phyloP scores from a whole-genome alignment of 2,888 invertebrate genomes.

The Aricia artaxerxes region DNA sequence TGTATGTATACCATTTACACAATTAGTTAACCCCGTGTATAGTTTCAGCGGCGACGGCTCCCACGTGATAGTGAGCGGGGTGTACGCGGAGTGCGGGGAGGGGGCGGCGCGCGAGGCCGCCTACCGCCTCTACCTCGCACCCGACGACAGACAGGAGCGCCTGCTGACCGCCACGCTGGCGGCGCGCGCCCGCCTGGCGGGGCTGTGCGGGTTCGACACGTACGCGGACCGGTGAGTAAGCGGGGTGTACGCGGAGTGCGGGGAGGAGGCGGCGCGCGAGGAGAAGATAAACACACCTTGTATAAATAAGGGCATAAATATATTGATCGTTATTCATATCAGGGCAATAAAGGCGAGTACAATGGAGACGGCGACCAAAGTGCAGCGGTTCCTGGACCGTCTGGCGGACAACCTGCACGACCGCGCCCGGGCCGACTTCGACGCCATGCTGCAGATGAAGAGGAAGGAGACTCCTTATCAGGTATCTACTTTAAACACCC shows the following conservation, averaged over 20 bases:
- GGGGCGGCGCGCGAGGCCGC: slow-evolving; percentile 91
- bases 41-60: slow-evolving; percentile 85
- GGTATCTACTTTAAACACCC: slow-evolving; percentile 33
- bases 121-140: slow-evolving; percentile 91
- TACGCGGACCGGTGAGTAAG: slow-evolving; percentile 87
- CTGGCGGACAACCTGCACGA: slow-evolving; percentile 85
- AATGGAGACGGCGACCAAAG: slow-evolving; percentile 89
- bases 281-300: slow-evolving; percentile 45
- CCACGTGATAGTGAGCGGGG: slow-evolving; percentile 87
- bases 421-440: slow-evolving; percentile 87
- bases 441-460: slow-evolving; percentile 88
- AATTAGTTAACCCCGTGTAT: slow-evolving; percentile 9
- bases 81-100: slow-evolving; percentile 91
- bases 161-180: slow-evolving; percentile 86
- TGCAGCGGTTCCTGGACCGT: slow-evolving; percentile 88
- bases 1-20: too few species aligned
- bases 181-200: slow-evolving; percentile 89
- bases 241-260: slow-evolving; percentile 91
- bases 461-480: slow-evolving; percentile 59
- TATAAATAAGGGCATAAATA: too few species aligned
- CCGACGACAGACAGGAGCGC: slow-evolving; percentile 87
- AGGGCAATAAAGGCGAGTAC: slow-evolving; percentile 94
- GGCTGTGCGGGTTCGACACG: slow-evolving; percentile 92
- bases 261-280: slow-evolving; percentile 89
- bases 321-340: slow-evolving; percentile 33